Percentiles rank a stretch among this genome's conserved stretches.
phyloP scores from a whole-genome alignment of 2,888 invertebrate genomes.

The Melangyna quadrimaculata region DNA sequence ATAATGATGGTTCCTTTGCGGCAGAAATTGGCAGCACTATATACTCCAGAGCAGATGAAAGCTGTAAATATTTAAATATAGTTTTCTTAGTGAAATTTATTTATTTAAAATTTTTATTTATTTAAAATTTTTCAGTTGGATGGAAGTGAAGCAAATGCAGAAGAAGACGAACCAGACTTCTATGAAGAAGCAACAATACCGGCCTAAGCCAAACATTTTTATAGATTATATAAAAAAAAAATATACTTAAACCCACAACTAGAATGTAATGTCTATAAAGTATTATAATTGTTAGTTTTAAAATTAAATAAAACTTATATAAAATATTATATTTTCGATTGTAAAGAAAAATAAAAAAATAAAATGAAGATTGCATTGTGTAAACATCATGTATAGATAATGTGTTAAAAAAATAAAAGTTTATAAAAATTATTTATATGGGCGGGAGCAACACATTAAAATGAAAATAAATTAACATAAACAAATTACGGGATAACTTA shows the following conservation, averaged over 20 bases:
- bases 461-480: slow-evolving; percentile 23
- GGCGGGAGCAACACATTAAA: slow-evolving; percentile 53
- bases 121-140: slow-evolving; percentile 85
- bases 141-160: slow-evolving; percentile 90
- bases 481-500: neutral
- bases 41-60: slow-evolving; percentile 90
- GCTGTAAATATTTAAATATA: slow-evolving; percentile 85
- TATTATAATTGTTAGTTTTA: slow-evolving; percentile 65
- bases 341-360: slow-evolving; percentile 24
- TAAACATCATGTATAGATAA: slow-evolving; percentile 60
- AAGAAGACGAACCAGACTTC: slow-evolving; percentile 96
- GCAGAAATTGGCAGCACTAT: slow-evolving; percentile 87
- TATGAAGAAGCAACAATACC: slow-evolving; percentile 95
- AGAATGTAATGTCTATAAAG: slow-evolving; percentile 52
- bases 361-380: slow-evolving; percentile 41
- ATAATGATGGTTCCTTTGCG: slow-evolving; percentile 95
- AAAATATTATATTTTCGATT: slow-evolving; percentile 29
- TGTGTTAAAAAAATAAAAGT: slow-evolving; percentile 52
- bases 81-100: neutral
- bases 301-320: slow-evolving; percentile 18
- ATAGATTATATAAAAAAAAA: neutral
- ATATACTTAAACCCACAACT: slow-evolving; percentile 52
- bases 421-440: slow-evolving; percentile 42
- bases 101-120: neutral
- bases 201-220: slow-evolving; percentile 82